These are phyloP conservation scores for Acanthornis magna DNA, from an alignment of 2,797 vertebrate genomes.

Conservation along the genomic window DNA sequence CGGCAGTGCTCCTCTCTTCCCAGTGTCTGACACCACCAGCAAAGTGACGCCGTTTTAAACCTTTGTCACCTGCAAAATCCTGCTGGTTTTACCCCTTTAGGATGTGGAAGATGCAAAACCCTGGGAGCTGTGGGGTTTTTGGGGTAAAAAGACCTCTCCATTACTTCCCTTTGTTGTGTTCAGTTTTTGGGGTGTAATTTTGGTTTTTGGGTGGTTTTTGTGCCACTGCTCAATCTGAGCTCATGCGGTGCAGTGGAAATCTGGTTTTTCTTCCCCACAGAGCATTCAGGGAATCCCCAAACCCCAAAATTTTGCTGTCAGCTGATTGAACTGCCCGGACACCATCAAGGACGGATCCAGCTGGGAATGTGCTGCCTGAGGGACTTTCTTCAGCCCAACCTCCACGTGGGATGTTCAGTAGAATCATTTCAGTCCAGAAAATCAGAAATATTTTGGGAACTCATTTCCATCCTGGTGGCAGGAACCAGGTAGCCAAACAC, in stretches of 20 bases:
- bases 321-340: background rate
- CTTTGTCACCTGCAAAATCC: constrained; percentile 44
- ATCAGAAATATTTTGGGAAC: background rate
- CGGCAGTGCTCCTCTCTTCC: constrained; percentile 10
- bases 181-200: background rate
- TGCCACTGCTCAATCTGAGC: background rate
- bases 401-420: accelerated
- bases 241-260: background rate
- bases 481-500: background rate
- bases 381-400: background rate
- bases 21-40: constrained; percentile 37
- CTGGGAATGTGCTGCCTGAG: background rate
- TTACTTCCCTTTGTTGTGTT: background rate
- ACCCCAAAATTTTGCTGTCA: background rate
- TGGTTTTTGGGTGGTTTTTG: background rate
- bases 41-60: constrained; percentile 52
- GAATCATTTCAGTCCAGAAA: background rate
- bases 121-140: background rate
- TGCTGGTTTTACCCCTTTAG: constrained; percentile 47
- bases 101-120: constrained; percentile 29
- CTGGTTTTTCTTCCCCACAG: accelerated
- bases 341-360: background rate
- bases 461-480: background rate
- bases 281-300: background rate
- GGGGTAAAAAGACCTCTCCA: background rate